Percentiles rank a stretch among this genome's conserved stretches.
These are phyloP conservation scores for Porites lobata DNA, from an alignment of 92 coral and sea anemone genomes.

Conservation along the genomic window DNA sequence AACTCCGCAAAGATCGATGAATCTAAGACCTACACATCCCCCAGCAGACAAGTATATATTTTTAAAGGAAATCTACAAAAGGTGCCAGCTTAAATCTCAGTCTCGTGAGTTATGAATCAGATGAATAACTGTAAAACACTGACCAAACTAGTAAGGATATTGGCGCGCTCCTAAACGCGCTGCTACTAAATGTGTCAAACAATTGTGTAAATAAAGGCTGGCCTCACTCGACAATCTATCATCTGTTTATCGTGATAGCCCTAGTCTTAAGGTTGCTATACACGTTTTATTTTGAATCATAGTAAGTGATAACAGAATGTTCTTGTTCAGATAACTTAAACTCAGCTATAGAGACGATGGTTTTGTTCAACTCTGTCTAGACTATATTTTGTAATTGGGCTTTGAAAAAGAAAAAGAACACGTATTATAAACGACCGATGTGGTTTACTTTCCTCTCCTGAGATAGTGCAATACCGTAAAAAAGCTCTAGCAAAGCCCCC, in stretches of 20 bases:
- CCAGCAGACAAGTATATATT: background rate
- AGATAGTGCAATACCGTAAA: no score
- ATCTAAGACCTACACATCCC: constrained; percentile 22
- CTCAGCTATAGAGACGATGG: background rate
- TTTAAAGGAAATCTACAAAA: background rate
- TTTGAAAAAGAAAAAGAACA: background rate
- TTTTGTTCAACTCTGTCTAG: constrained; percentile 2
- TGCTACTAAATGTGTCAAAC: background rate
- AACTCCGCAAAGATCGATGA: constrained; percentile 1
- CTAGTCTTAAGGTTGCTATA: no score
- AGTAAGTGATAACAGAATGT: no score
- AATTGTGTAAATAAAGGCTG: background rate
- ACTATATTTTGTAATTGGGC: background rate
- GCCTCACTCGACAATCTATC: background rate
- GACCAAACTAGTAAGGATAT: background rate
- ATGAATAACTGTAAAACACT: no score
- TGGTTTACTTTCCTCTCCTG: no score
- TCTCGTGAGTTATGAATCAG: no score
- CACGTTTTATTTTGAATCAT: no score
- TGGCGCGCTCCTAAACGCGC: no score
- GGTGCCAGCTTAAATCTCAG: background rate
- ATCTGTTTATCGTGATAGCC: background rate
- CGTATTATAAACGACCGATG: no score
- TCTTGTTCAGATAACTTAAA: no score
- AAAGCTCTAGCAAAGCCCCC: no score